Percentiles rank a stretch among this genome's conserved stretches.
phyloP scores from a whole-genome alignment of 2,113 vertebrate genomes.

The Dipodomys ordii region DNA sequence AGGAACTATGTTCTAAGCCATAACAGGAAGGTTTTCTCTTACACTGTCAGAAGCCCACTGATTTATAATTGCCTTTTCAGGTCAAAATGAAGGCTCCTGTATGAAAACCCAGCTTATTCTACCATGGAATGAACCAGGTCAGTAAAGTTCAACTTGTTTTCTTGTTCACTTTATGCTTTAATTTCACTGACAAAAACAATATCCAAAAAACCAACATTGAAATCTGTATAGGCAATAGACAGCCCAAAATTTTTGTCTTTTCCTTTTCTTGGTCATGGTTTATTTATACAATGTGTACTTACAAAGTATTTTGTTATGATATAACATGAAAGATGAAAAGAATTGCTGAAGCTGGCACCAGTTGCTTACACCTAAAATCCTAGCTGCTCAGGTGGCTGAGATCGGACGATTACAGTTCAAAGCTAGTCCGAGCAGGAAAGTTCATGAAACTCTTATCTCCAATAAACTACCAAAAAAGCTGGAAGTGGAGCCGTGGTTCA shows the following conservation, averaged over 20 bases:
- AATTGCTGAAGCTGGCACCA: background rate
- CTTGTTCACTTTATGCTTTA: background rate
- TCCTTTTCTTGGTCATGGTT: conserved; percentile 10
- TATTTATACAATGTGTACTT: conserved; percentile 22
- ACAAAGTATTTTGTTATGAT: background rate
- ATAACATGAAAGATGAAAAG: background rate
- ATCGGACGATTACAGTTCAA: too few relatives aligned
- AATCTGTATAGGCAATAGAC: background rate
- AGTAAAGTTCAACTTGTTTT: background rate
- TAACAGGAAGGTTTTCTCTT: background rate
- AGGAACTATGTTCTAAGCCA: background rate
- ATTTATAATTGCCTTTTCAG: background rate
- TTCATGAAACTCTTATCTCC: background rate
- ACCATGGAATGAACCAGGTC: background rate
- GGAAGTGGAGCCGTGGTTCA: too few relatives aligned
- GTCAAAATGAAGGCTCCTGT: background rate
- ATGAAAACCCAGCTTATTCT: background rate
- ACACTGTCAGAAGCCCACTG: background rate
- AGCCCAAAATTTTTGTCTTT: background rate
- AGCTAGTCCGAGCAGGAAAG: too few relatives aligned
- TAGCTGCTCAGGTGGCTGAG: too few relatives aligned
- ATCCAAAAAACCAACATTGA: background rate
- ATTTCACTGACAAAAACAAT: background rate
- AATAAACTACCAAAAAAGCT: background rate
- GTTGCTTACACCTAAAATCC: too few relatives aligned